These are phyloP conservation scores for Clarias pachynema DNA, from an alignment of 2,797 vertebrate species.

Conservation along the genomic window DNA sequence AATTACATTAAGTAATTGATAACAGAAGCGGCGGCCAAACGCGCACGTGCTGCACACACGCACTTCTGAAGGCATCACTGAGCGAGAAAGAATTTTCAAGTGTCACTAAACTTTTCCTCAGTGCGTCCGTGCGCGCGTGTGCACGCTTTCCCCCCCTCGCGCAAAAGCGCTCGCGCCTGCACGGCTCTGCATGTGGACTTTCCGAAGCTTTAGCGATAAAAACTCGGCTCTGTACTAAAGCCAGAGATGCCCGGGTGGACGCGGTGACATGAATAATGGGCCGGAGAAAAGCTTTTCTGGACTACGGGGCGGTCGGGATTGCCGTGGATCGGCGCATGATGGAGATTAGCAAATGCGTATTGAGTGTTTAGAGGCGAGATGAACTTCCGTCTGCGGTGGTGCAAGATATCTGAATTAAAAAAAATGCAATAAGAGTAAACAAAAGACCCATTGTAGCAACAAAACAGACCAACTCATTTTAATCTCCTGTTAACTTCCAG, in stretches of 20 bases:
- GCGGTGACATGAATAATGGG: conserved; percentile 71
- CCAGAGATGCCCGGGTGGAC: conserved; percentile 66
- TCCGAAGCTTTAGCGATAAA: conserved; percentile 59
- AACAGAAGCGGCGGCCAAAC: conserved; percentile 60
- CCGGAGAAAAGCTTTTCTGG: conserved; percentile 62
- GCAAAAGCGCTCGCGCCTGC: not conserved
- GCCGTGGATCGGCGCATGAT: conserved; percentile 53
- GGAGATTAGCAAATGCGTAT: conserved; percentile 48
- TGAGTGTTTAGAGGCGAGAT: not conserved
- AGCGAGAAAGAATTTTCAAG: conserved; percentile 9
- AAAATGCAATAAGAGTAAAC: not conserved
- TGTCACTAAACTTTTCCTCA: not conserved
- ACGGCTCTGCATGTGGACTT: not conserved
- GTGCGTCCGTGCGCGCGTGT: not conserved
- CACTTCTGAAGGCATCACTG: conserved; percentile 9
- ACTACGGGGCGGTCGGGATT: conserved; percentile 49
- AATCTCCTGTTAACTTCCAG: not conserved
- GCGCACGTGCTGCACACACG: conserved; percentile 53
- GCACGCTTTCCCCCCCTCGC: too few relatives aligned
- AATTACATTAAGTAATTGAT: conserved; percentile 63
- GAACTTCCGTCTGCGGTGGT: conserved; percentile 7
- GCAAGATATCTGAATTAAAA: conserved; percentile 6
- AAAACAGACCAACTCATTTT: not conserved
- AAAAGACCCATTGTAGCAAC: not conserved
- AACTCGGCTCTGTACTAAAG: conserved; percentile 53